These are phyloP conservation scores for Himalopsyche japonica DNA, from an alignment of 2,888 invertebrate species.

Conservation along the genomic window DNA sequence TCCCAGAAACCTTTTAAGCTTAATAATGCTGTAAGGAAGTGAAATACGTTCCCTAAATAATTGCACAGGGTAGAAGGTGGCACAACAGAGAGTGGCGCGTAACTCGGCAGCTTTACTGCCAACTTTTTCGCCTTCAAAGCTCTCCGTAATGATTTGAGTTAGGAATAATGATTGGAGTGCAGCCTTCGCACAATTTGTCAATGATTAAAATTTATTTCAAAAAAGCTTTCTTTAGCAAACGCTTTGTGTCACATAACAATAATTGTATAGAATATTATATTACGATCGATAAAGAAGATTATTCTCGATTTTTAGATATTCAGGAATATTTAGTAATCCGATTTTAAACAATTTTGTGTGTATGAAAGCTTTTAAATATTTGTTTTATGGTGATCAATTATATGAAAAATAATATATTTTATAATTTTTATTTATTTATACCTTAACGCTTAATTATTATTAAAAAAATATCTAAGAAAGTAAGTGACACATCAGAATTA, in stretches of 20 bases:
- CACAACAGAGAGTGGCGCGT: neutral
- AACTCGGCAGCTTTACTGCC: neutral
- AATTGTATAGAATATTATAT: no score
- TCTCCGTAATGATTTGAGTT: neutral
- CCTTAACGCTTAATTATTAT: no score
- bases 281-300: no score
- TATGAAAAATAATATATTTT: no score
- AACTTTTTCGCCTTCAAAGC: constrained; percentile 1
- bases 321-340: no score
- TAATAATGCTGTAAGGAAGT: constrained; percentile 39
- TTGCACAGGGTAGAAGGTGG: constrained; percentile 12
- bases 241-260: neutral
- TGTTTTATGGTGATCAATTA: no score
- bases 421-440: no score
- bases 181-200: neutral
- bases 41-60: constrained; percentile 38
- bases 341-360: no score
- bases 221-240: neutral
- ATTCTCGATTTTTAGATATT: no score
- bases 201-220: neutral
- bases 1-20: constrained; percentile 38
- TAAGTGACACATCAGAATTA: no score
- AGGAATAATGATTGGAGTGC: neutral
- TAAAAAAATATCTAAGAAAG: no score
- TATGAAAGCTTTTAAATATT: no score